These are phyloP conservation scores for Aleadryas rufinucha DNA, from an alignment of 2,113 vertebrate genomes.

Conservation along the genomic window DNA sequence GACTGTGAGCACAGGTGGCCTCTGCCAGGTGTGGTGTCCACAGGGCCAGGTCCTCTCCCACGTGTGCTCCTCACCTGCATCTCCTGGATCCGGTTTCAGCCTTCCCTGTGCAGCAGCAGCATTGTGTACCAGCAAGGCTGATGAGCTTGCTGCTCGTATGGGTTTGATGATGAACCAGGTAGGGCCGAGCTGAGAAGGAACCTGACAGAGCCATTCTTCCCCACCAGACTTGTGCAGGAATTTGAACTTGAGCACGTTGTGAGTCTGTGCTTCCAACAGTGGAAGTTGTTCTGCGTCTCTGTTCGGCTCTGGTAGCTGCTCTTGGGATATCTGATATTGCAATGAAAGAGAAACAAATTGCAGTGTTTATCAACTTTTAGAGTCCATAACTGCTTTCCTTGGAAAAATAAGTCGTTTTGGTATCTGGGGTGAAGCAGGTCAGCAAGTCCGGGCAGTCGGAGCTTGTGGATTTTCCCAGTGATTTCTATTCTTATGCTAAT, in stretches of 20 bases:
- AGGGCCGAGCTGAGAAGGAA: not conserved
- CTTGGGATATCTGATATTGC: not conserved
- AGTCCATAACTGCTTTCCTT: not conserved
- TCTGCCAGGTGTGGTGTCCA: not conserved
- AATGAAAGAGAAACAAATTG: not conserved
- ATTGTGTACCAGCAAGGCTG: not conserved
- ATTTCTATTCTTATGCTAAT: conserved; percentile 51
- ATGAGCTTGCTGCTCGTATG: not conserved
- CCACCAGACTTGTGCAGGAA: not conserved
- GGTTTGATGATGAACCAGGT: not conserved
- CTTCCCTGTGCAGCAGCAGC: not conserved
- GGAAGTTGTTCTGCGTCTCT: not conserved
- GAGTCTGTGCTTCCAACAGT: not conserved
- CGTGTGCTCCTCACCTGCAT: not conserved
- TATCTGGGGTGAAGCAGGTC: not conserved
- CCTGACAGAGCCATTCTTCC: not conserved
- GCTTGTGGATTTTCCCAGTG: not conserved
- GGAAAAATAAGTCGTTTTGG: not conserved
- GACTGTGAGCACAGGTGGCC: not conserved
- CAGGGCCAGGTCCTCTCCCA: not conserved
- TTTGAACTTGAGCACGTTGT: not conserved
- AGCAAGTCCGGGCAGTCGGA: not conserved
- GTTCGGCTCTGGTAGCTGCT: not conserved
- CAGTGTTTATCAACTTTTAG: not conserved
- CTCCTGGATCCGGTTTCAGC: rapidly evolving